Evolutionary conservation across 2,888 invertebrate genomes (phyloP).

Genomic region (Polydrusus pterygomalis): DNA sequence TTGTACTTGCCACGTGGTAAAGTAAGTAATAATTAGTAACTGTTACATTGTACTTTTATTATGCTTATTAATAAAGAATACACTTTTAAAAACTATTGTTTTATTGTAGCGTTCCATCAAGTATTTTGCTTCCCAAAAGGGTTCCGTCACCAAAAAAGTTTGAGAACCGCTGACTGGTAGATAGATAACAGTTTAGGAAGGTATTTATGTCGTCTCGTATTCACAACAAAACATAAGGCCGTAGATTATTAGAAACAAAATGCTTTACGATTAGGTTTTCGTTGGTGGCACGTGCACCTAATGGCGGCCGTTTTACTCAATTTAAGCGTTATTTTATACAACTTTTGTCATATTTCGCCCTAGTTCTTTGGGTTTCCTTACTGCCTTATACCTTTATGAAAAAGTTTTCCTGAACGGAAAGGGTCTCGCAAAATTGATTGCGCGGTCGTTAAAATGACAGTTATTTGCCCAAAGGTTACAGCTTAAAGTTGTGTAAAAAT

Average conservation of each 20-base stretch:
- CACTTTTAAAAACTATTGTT: too few species aligned
- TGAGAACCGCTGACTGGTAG: too few species aligned
- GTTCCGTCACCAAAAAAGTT: too few species aligned
- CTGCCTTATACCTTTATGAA: slow-evolving; percentile 53
- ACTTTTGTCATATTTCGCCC: slow-evolving; percentile 66
- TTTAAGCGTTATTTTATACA: slow-evolving; percentile 67
- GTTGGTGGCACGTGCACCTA: slow-evolving; percentile 62
- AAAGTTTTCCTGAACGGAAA: slow-evolving; percentile 11
- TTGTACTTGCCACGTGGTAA: too few species aligned
- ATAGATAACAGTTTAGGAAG: neutral
- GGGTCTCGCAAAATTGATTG: slow-evolving; percentile 27
- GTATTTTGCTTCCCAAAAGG: too few species aligned
- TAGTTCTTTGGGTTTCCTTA: slow-evolving; percentile 35
- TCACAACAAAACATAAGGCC: slow-evolving; percentile 18
- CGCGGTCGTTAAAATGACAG: slow-evolving; percentile 27
- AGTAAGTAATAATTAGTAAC: too few species aligned
- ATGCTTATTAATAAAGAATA: too few species aligned
- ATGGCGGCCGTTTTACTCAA: slow-evolving; percentile 61
- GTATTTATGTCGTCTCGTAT: slow-evolving; percentile 29
- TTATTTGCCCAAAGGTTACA: slow-evolving; percentile 25
- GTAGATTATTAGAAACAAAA: slow-evolving; percentile 48
- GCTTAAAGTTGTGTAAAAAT: slow-evolving; percentile 12
- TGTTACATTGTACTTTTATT: too few species aligned
- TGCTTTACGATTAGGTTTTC: slow-evolving; percentile 38
- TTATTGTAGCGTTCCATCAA: too few species aligned